Percentiles rank a stretch among this genome's conserved stretches.
These are phyloP conservation scores for Xylocampa areola DNA, from an alignment of 2,888 invertebrate genomes.

Conservation along the genomic window DNA sequence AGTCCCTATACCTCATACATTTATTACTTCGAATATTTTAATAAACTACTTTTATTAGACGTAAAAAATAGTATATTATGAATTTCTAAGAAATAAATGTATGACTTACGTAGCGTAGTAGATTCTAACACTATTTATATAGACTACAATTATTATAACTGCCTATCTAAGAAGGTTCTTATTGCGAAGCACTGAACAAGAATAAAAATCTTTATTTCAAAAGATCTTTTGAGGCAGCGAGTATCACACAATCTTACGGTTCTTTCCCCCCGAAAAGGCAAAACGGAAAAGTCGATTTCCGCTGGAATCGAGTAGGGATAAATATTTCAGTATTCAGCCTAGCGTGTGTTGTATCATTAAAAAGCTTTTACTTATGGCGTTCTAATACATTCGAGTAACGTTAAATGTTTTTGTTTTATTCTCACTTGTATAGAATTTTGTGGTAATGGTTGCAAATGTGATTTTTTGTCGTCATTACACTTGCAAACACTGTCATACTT, in stretches of 20 bases:
- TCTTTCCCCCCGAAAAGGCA: constrained; percentile 20
- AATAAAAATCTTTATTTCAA: constrained; percentile 32
- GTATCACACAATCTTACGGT: constrained; percentile 28
- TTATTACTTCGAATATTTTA: too few relatives aligned
- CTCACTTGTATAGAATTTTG: constrained; percentile 18
- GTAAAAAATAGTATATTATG: too few relatives aligned
- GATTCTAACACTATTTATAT: too few relatives aligned
- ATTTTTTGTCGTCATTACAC: neutral
- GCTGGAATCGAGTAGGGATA: constrained; percentile 39
- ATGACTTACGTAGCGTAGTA: too few relatives aligned
- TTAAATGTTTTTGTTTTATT: constrained; percentile 30
- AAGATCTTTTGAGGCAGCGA: constrained; percentile 31
- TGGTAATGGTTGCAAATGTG: constrained; percentile 1
- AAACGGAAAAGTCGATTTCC: constrained; percentile 48
- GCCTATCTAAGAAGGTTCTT: too few relatives aligned
- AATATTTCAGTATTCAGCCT: constrained; percentile 39
- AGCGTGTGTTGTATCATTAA: constrained; percentile 31
- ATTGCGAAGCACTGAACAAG: constrained; percentile 9
- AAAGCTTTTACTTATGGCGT: constrained; percentile 32
- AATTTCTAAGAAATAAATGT: too few relatives aligned
- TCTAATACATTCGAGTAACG: constrained; percentile 24
- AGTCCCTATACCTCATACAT: too few relatives aligned
- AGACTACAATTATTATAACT: too few relatives aligned
- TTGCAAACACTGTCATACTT: neutral
- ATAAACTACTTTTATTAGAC: too few relatives aligned